phyloP scores from a whole-genome alignment of 2,888 invertebrate species.

The Slavum lentiscoides region DNA sequence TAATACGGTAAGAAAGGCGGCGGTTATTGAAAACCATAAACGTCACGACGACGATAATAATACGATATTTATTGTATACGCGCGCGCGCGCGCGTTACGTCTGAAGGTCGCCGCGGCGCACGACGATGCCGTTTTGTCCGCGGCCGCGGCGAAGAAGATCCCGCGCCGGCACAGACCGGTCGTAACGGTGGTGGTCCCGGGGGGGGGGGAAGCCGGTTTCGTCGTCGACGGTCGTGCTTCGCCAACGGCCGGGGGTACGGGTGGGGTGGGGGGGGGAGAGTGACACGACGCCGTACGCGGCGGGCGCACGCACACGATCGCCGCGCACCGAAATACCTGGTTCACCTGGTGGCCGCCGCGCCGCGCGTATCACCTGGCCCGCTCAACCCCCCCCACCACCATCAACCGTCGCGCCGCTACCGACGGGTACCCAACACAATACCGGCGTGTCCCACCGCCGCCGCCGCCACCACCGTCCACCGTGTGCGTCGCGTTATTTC shows the following conservation, averaged over 20 bases:
- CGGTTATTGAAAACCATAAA: no score
- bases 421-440: background rate
- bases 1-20: no score
- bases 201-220: slow-evolving; percentile 48
- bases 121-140: background rate
- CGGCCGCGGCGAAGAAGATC: slow-evolving; percentile 40
- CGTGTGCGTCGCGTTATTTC: no score
- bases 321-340: slow-evolving; percentile 41
- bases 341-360: slow-evolving; percentile 40
- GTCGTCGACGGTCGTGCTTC: background rate
- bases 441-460: background rate
- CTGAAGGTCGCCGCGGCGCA: background rate
- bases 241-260: no score
- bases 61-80: no score
- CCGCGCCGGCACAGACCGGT: background rate
- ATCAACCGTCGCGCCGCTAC: background rate
- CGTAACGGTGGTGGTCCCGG: background rate
- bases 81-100: no score
- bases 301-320: slow-evolving; percentile 6
- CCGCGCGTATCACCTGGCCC: slow-evolving; percentile 45
- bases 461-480: background rate
- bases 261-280: background rate
- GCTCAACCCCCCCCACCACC: background rate
- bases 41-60: no score
- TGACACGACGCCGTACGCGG: background rate